Evolutionary conservation across 2,888 invertebrate genomes (phyloP), one percentile per base, ranked within the genome.

Genomic region (Drosophila hamatofila): DNA sequence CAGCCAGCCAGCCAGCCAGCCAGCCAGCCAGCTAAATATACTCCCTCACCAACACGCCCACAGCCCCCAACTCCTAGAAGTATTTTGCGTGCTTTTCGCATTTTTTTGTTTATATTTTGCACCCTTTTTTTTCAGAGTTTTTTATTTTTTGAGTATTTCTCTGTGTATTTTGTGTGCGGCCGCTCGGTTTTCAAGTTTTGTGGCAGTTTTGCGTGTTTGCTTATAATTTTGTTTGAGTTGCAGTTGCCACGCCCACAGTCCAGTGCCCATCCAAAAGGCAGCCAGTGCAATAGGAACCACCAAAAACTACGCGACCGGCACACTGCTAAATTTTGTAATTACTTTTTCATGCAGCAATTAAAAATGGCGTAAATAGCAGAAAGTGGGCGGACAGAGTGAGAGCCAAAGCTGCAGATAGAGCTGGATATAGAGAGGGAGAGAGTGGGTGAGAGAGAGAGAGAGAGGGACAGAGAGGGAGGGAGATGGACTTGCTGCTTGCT

Each of bases 121-220:
- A 65, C 64, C 78, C 78, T 35, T 77, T 85, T 70, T 48, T 30
- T 48, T 2, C 7, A 1, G 27, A 48, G 48, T 30, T 27, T 48
- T 9, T 9, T 33, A 49, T 63, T 39, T 49, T 42, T 46, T 54
- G 58, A 18, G 30, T 35, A 67, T 39, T 2, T 41, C 44, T 55
- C 41, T 75, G 65, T 63, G 55, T 62, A 46, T 35, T 67, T 67
- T 76, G 61, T 70, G 72, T 70, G 72, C 46, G 72, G 78, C 68
- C 78, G 78, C 69, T 81, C 80, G 72, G 88, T 78, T 87, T 88
- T 88, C 78, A 89, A 85, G 84, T 89, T 86, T 87, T 89, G 89
- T 85, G 90, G 86, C 83, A 89, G 88, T 88, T 88, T 90, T 83
- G 88, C 88, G 88, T 88, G 88, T 88, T 90, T 88, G 89, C 83